Base-by-base conservation (phyloP, 2,888 invertebrate genomes). In the Rhagonycha lutea region DNA sequence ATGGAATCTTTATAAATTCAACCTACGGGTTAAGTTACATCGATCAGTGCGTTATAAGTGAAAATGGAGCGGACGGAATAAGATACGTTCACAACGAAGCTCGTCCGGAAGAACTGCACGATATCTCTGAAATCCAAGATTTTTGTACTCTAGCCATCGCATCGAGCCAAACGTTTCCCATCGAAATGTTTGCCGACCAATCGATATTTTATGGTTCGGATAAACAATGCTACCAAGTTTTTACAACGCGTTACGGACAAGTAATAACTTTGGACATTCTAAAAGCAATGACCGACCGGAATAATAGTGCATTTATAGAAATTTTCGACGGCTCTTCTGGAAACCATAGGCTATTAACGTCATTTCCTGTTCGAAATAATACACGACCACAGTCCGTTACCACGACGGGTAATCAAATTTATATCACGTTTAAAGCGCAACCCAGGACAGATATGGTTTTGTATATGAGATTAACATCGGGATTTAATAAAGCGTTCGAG, bases 61-160 rank as follows among this genome's bases (percentile, higher is more conserved):
- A 95, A 81, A 98, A 98, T 87, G 96, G 94, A 5, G 97, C 94
- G 0, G 98, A 98, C 87, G 98, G 98, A 26, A 89, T 98, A 71
- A 94, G 95, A 86, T 97, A 95, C 86, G 92, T 96, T 14, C 94
- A 94, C 72, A 94, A 95, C 82, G 95, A 96, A 87, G 91, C 94
- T 84, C 90, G 93, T 79, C 92, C 94, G 4, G 93, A 95, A 80
- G 93, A 94, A 83, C 91, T 92, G 81, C 90, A 92, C 68, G 94
- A 95, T 87, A 90, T 94, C 74, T 92, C 92, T 70, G 93, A 94
- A 82, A 92, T 95, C 81, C 93, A 92, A 81, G 96, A 97, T 86
- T 92, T 97, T 80, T 97, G 97, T 86, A 94, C 95, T 1, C 89
- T 96, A 71, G 95, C 96, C 0, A 94, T 94, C 1, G 94, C 95